These are phyloP conservation scores for Xenus cinereus DNA, from an alignment of 2,113 vertebrate species.

Conservation along the genomic window DNA sequence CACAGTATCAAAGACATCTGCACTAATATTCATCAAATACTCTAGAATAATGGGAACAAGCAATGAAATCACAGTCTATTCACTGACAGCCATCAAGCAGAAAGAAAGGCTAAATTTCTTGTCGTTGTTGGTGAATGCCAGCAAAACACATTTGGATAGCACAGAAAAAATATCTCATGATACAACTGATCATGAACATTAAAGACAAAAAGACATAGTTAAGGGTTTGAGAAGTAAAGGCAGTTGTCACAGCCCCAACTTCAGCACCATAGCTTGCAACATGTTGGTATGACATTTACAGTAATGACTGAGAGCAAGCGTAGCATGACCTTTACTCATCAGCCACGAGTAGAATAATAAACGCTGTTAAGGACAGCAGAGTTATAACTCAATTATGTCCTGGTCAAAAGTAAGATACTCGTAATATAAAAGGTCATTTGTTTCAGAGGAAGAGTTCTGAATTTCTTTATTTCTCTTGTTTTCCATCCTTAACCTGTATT, in stretches of 20 bases:
- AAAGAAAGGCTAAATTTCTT: not conserved
- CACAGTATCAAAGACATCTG: constrained; percentile 10
- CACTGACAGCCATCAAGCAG: not conserved
- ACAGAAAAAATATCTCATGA: not conserved
- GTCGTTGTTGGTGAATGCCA: not conserved
- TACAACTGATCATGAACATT: not conserved
- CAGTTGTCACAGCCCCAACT: not conserved
- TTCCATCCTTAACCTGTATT: not conserved
- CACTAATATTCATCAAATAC: constrained; percentile 4
- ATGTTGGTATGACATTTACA: not conserved
- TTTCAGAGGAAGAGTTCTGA: not conserved
- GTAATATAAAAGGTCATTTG: not conserved
- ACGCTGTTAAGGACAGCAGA: not conserved
- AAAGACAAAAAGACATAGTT: not conserved
- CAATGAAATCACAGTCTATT: constrained; percentile 32
- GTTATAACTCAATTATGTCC: not conserved
- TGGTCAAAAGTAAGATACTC: not conserved
- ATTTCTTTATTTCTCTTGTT: constrained; percentile 9
- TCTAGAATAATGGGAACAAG: not conserved
- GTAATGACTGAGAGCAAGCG: not conserved
- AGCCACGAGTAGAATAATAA: not conserved
- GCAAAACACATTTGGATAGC: not conserved
- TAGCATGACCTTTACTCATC: not conserved
- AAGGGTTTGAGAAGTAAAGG: not conserved
- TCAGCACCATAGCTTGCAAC: not conserved